Evolutionary conservation across 2,113 vertebrate genomes (phyloP).

Genomic region (Melierax canorus): DNA sequence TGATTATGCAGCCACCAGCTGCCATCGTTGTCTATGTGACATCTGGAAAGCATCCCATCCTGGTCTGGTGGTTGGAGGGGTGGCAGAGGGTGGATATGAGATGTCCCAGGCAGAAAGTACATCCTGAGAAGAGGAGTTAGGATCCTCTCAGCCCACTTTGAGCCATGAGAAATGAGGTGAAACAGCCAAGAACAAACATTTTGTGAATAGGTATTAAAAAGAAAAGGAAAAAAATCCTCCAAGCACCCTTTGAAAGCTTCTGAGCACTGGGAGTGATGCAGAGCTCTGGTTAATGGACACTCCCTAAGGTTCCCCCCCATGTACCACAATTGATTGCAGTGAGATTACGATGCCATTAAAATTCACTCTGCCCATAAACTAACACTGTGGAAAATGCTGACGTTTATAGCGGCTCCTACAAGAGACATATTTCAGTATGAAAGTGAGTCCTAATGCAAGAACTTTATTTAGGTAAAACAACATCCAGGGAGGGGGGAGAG

Average conservation of each 20-base stretch:
- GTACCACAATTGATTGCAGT: slow-evolving; percentile 75
- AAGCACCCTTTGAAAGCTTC: slow-evolving; percentile 18
- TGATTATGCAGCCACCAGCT: neutral
- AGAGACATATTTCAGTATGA: slow-evolving; percentile 83
- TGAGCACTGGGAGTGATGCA: slow-evolving; percentile 68
- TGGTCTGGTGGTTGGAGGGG: rapidly evolving
- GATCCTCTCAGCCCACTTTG: neutral
- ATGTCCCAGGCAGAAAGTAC: neutral
- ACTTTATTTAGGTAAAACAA: slow-evolving; percentile 84
- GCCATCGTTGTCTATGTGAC: neutral
- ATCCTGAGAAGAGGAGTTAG: neutral
- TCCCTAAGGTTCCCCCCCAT: slow-evolving; percentile 49
- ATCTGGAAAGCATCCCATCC: neutral
- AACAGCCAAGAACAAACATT: neutral
- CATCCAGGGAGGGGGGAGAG: slow-evolving; percentile 54
- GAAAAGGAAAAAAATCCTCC: neutral
- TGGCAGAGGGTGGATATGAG: neutral
- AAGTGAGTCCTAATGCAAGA: slow-evolving; percentile 79
- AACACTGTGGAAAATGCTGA: slow-evolving; percentile 77
- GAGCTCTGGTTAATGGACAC: slow-evolving; percentile 74
- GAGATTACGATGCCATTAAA: slow-evolving; percentile 83
- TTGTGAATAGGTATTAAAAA: neutral
- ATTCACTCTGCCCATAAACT: slow-evolving; percentile 82
- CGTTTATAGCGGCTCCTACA: slow-evolving; percentile 80
- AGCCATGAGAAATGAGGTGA: neutral